Evolutionary conservation across 1,140 invertebrate genomes (phyloP).

Genomic region (Thaumetopoea pityocampa): DNA sequence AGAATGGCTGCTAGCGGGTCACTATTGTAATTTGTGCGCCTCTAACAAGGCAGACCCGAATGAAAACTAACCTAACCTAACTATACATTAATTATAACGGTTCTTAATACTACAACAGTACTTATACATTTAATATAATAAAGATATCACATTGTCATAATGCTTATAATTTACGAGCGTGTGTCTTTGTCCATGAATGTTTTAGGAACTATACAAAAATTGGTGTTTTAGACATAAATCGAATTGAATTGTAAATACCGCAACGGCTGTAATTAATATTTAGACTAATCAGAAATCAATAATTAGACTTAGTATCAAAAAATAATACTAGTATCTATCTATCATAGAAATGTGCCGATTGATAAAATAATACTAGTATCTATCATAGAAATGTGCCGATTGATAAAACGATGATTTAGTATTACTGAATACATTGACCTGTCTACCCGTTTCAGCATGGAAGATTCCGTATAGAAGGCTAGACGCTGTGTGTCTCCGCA

Average conservation of each 20-base stretch:
- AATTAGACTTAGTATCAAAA: too few species aligned
- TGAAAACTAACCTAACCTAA: constrained; percentile 70
- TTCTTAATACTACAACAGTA: constrained; percentile 71
- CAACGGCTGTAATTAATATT: too few species aligned
- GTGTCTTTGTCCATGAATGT: constrained; percentile 77
- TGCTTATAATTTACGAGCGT: constrained; percentile 77
- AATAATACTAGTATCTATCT: too few species aligned
- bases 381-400: too few species aligned
- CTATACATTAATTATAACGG: constrained; percentile 72
- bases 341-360: too few species aligned
- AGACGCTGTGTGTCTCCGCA: too few species aligned
- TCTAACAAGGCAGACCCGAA: constrained; percentile 56
- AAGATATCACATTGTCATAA: constrained; percentile 77
- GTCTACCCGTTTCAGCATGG: too few species aligned
- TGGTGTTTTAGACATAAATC: constrained; percentile 70
- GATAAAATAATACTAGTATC: too few species aligned
- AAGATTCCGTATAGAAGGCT: too few species aligned
- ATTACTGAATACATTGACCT: too few species aligned
- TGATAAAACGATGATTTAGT: too few species aligned
- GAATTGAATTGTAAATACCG: constrained; percentile 53
- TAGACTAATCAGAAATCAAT: too few species aligned
- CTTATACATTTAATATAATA: constrained; percentile 70
- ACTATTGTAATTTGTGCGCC: constrained; percentile 74
- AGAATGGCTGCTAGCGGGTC: constrained; percentile 61
- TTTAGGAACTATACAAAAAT: constrained; percentile 72